Conservation (phyloP, 2,888 invertebrate genomes). For the Drosophila planitibia region DNA sequence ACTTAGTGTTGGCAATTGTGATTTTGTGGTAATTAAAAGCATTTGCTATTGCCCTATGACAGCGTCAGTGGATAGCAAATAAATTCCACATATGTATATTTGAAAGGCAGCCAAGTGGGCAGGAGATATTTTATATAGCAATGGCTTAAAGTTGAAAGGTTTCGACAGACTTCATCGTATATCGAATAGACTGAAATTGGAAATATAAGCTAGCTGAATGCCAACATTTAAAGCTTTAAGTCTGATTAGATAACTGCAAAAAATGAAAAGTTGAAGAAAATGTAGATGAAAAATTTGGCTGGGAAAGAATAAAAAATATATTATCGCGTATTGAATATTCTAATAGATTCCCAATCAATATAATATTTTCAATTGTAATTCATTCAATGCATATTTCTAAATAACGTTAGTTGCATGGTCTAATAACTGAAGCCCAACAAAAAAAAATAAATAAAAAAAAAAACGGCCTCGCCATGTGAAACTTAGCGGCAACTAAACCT, state of each 20-base stretch:
- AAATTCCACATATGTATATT: slow-evolving; percentile 27
- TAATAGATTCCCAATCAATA: not conserved
- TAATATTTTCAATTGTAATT: not conserved
- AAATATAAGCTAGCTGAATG: not conserved
- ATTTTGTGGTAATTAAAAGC: slow-evolving; percentile 39
- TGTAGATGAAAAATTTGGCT: not conserved
- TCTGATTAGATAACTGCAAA: not conserved
- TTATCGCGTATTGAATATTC: not conserved
- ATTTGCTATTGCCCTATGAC: slow-evolving; percentile 30
- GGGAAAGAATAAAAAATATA: not conserved
- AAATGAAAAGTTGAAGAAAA: not conserved
- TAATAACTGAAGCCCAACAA: not conserved
- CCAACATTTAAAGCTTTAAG: not conserved
- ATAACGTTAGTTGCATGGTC: not conserved
- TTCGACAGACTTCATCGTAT: not conserved
- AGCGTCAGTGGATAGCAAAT: slow-evolving; percentile 21
- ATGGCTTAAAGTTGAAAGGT: not conserved
- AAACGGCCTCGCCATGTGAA: not conserved
- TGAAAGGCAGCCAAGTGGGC: slow-evolving; percentile 31
- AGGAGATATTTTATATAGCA: slow-evolving; percentile 12
- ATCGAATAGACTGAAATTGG: not conserved
- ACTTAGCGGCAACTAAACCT: slow-evolving; percentile 6
- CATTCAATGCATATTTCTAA: not conserved
- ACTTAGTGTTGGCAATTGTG: not conserved
- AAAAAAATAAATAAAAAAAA: not conserved